Base-by-base conservation (phyloP, 2,797 vertebrate genomes). In the Anabacerthia variegaticeps region DNA sequence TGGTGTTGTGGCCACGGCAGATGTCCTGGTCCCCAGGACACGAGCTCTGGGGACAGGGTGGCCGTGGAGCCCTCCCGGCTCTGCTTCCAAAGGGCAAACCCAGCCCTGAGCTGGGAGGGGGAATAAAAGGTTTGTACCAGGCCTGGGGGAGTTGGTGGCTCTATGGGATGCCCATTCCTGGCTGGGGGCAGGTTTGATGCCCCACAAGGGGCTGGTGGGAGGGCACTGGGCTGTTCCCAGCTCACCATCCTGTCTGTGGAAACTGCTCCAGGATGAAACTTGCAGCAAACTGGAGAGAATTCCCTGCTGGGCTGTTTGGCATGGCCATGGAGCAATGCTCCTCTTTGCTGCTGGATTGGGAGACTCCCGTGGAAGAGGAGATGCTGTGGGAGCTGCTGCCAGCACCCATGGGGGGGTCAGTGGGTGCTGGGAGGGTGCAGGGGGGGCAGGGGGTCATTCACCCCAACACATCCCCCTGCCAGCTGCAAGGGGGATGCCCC, bases 111-210 rank as follows among this genome's bases (percentile, higher is more conserved):
- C 88, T 24, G 86, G 55, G 88, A 66, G 55, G n/a, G 65, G 43
- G 62, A 96, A 88, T 95, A 94, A 95, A 96, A 94, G 92, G 92
- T 96, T 96, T 96, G 90, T 94, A 95, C 94, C 87, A 34, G 89
- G 66, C 2, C 15, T 2, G n/a, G 44, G 12, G 0, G 74, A 72
- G 24, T 85, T 0, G 0, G 59, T 49, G 79, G 14, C 56, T 91
- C 39, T 28, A 1, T 3, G 26, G 19, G n/a, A 52, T 12, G 67
- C 17, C 12, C 0, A 0, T 15, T 8, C 0, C 13, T 0, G 28
- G 73, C 37, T 28, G 26, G 1, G 2, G 65, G 44, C 20, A 44
- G 44, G 37, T 54, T 6, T 10, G 75, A 59, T 58, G 23, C n/a
- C 75, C 3, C 0, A 0, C 1, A 0, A 0, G 24, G 51, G 54